phyloP scores from a whole-genome alignment of 2,113 vertebrate genomes.

The Pluvianellus socialis region DNA sequence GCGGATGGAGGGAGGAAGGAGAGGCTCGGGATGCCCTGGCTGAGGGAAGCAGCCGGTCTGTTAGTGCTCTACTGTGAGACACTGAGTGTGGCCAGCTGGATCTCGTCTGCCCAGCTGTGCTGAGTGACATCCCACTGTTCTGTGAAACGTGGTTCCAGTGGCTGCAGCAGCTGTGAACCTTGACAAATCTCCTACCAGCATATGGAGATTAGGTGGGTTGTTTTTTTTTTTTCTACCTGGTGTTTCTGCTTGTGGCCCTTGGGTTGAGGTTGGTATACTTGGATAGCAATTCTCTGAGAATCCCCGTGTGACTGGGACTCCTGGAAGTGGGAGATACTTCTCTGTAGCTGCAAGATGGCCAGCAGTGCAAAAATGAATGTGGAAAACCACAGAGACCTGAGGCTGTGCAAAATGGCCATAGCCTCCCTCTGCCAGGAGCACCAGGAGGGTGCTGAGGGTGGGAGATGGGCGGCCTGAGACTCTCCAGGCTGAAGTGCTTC shows the following conservation, averaged over 20 bases:
- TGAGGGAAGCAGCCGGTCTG: not conserved
- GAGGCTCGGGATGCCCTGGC: not conserved
- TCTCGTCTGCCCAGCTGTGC: not conserved
- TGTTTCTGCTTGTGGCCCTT: not conserved
- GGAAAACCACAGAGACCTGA: not conserved
- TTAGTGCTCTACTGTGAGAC: not conserved
- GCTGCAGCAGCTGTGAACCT: not conserved
- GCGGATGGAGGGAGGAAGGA: not conserved
- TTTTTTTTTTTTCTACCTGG: not conserved
- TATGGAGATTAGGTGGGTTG: not conserved
- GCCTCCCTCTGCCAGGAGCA: not conserved
- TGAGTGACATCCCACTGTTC: not conserved
- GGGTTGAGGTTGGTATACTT: not conserved
- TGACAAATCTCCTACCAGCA: not conserved
- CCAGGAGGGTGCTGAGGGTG: accelerated
- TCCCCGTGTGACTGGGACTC: not conserved
- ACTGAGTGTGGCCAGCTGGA: not conserved
- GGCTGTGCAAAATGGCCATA: not conserved
- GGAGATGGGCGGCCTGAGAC: not conserved
- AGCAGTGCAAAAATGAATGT: not conserved
- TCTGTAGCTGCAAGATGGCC: not conserved
- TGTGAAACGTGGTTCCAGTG: not conserved
- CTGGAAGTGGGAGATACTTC: not conserved
- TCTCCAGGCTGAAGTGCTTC: not conserved
- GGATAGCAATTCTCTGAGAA: not conserved